A percentile compares a stretch with the other conserved stretches of the same genome.
These are phyloP conservation scores for Prenolepis imparis DNA, from an alignment of 2,888 invertebrate genomes.

Conservation along the genomic window DNA sequence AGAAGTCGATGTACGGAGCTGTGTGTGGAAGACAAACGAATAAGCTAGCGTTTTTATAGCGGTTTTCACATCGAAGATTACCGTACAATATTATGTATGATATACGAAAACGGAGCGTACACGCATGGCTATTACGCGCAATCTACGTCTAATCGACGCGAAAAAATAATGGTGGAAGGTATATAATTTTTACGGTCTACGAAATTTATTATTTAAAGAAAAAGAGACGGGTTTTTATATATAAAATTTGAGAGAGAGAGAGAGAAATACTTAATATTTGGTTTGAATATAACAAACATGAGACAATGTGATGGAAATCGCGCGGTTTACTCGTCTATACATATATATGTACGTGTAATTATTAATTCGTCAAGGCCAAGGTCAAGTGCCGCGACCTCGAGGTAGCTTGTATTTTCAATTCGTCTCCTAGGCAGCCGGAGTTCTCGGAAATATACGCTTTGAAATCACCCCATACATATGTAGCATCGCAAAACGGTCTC, in stretches of 20 bases:
- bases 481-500: neutral
- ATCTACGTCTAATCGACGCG: neutral
- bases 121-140: too few relatives aligned
- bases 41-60: neutral
- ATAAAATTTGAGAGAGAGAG: neutral
- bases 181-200: too few relatives aligned
- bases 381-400: slow-evolving; percentile 11
- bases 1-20: slow-evolving; percentile 16
- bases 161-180: neutral
- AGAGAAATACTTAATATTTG: neutral
- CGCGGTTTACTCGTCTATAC: neutral
- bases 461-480: neutral
- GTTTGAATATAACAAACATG: neutral
- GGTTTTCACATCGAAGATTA: neutral
- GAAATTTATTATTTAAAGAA: too few relatives aligned
- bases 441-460: slow-evolving; percentile 36
- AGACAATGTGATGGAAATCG: neutral
- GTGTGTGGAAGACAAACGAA: neutral
- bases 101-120: neutral
- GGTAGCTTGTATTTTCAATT: slow-evolving; percentile 27
- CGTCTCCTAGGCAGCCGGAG: slow-evolving; percentile 28
- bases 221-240: neutral
- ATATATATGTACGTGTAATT: neutral
- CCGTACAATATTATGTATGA: neutral
- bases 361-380: slow-evolving; percentile 29